phyloP scores from a whole-genome alignment of 2,888 invertebrate genomes.

The Eupithecia exiguata region DNA sequence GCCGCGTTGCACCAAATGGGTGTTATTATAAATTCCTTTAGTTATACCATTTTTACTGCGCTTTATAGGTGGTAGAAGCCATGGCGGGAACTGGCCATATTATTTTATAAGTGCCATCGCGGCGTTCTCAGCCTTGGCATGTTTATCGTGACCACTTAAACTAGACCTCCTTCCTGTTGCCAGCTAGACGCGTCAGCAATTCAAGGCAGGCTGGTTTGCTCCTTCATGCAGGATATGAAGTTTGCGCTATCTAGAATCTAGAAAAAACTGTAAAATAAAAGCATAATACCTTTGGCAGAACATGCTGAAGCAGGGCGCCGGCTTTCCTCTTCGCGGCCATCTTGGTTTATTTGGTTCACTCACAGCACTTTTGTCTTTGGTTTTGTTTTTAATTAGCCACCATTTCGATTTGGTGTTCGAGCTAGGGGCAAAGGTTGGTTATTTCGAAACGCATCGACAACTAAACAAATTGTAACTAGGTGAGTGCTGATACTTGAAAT shows the following conservation, averaged over 20 bases:
- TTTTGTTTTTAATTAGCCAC: constrained; percentile 65
- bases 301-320: constrained; percentile 85
- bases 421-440: constrained; percentile 38
- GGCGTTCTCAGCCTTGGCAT: constrained; percentile 66
- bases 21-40: constrained; percentile 78
- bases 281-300: constrained; percentile 83
- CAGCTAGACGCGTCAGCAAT: constrained; percentile 17
- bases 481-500: constrained; percentile 31
- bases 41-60: constrained; percentile 77
- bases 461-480: constrained; percentile 25
- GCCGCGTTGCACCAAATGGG: constrained; percentile 54
- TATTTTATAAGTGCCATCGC: constrained; percentile 65
- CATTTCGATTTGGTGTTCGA: constrained; percentile 56
- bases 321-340: constrained; percentile 86
- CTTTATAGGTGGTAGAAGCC: constrained; percentile 59
- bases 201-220: constrained; percentile 30
- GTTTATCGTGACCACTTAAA: constrained; percentile 56
- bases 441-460: constrained; percentile 42
- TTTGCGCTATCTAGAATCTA: constrained; percentile 54
- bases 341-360: constrained; percentile 67
- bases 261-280: constrained; percentile 53
- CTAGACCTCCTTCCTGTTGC: constrained; percentile 32
- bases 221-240: constrained; percentile 44
- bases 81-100: constrained; percentile 61
- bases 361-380: constrained; percentile 74